These are phyloP conservation scores for Scolopax rusticola DNA, from an alignment of 2,797 vertebrate genomes.

Conservation along the genomic window DNA sequence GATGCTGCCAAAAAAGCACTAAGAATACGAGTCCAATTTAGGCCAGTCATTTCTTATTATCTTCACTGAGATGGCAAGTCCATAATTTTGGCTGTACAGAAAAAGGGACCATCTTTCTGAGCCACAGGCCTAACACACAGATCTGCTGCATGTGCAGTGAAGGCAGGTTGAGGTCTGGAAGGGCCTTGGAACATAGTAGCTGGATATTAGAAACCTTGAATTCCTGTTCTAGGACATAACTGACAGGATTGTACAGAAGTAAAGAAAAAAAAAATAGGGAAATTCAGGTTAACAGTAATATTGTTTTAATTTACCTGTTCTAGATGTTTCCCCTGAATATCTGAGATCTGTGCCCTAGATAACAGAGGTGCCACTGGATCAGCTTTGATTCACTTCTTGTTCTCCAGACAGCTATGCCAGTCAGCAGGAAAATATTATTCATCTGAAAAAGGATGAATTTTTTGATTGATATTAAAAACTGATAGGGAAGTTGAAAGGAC, in stretches of 20 bases:
- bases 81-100: slow-evolving; percentile 6
- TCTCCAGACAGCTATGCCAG: background rate
- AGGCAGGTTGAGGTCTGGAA: background rate
- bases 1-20: slow-evolving; percentile 38
- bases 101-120: background rate
- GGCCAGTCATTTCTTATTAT: slow-evolving; percentile 57
- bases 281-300: background rate
- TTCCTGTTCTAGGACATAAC: background rate
- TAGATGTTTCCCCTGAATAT: background rate
- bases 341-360: background rate
- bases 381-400: background rate
- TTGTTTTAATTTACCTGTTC: background rate
- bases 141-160: background rate
- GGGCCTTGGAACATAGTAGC: background rate
- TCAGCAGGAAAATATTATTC: background rate
- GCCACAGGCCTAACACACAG: background rate
- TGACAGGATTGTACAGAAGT: background rate
- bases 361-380: background rate
- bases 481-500: slow-evolving; percentile 36
- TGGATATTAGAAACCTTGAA: background rate
- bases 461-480: slow-evolving; percentile 50
- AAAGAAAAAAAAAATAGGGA: background rate
- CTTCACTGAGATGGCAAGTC: slow-evolving; percentile 30
- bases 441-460: slow-evolving; percentile 24
- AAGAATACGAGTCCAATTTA: slow-evolving; percentile 46